phyloP scores from a whole-genome alignment of 92 coral and sea anemone species.

The Phenganax stokvisi region DNA sequence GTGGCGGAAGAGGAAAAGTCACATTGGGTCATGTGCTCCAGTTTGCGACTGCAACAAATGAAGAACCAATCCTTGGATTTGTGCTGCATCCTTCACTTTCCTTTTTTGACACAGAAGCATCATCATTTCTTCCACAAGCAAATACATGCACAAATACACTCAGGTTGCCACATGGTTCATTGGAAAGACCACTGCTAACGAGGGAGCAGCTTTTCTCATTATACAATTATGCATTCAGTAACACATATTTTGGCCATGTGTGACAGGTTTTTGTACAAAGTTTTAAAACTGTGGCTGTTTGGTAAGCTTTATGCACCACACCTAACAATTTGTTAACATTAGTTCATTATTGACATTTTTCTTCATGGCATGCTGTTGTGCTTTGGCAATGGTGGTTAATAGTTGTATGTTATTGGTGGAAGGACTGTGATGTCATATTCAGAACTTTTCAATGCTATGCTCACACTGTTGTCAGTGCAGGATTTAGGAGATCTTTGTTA shows the following conservation, averaged over 20 bases:
- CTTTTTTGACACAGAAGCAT: neutral
- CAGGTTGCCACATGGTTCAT: slow-evolving; percentile 11
- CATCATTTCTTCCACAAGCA: slow-evolving; percentile 25
- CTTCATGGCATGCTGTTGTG: too few species aligned
- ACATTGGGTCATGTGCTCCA: neutral
- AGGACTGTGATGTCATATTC: too few species aligned
- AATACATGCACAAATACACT: slow-evolving; percentile 29
- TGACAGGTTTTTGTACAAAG: neutral
- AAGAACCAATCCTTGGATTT: neutral
- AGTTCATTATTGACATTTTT: too few species aligned
- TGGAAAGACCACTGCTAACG: slow-evolving; percentile 13
- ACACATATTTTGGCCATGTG: slow-evolving; percentile 11
- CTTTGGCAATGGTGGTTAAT: too few species aligned
- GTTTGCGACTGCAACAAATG: neutral
- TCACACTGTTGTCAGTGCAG: too few species aligned
- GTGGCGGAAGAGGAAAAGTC: neutral
- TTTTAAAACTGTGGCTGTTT: too few species aligned
- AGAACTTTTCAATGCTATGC: too few species aligned
- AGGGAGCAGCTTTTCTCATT: slow-evolving; percentile 11
- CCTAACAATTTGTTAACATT: too few species aligned
- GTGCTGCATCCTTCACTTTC: neutral
- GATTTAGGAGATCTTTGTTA: too few species aligned
- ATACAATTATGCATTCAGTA: slow-evolving; percentile 22
- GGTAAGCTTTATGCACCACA: too few species aligned
- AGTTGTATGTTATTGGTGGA: too few species aligned